Evolutionary conservation across 2,113 vertebrate species (phyloP), one percentile per base, ranked within the genome.

Genomic region (Physeter macrocephalus): DNA sequence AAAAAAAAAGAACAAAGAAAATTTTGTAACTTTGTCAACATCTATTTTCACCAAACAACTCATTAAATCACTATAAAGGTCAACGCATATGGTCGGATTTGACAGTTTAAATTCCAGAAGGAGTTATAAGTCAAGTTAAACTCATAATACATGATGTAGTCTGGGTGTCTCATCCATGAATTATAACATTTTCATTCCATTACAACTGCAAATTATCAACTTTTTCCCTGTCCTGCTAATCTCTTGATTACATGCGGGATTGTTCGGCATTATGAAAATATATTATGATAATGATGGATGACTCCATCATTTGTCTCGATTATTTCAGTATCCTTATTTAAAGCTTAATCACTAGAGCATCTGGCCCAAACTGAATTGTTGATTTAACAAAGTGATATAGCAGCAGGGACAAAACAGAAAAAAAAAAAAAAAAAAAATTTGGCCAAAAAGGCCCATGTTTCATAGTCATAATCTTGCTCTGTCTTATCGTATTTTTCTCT

Each of bases 51-150:
- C 95, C 97, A 96, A 97, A 97, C 96, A 98, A 97, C 96, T 97
- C 97, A 97, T 97, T 98, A 98, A 96, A 97, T 97, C 98, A 97
- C 93, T 96, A 97, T 98, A 97, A 97, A 97, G 97, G 96, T 98
- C 96, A 97, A 94, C 0, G 69, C 96, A 97, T 96, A 97, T 95
- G 93, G 97, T 96, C 1, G 0, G 94, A 96, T 95, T 75, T 95
- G 95, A 97, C 97, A 96, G 96, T 95, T 98, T 95, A 94, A 96
- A 98, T 94, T 97, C 67, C 57, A 91, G 95, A 93, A 97, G 96
- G 81, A 97, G 41, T 95, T n/a, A n/a, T 95, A 96, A 97, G 94
- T 93, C 52, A 94, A 98, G 94, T 97, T 92, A 96, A 94, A 97
- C 80, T 90, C 90, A 97, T 72, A 74, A 84, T 97, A 94, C 43